Conservation (phyloP, 2,888 invertebrate species). For the Subacronicta megacephala region DNA sequence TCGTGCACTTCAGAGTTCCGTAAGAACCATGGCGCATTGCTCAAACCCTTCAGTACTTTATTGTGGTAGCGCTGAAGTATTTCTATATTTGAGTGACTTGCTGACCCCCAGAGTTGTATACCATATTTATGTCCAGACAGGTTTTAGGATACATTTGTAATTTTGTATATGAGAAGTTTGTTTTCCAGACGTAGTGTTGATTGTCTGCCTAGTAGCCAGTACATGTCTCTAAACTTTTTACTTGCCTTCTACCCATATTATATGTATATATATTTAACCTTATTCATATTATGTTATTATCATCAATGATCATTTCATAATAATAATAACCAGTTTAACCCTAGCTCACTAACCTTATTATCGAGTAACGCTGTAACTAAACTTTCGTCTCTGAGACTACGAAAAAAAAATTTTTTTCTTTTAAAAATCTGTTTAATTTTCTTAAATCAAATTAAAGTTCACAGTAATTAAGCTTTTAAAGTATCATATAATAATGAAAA, state of each 20-base stretch:
- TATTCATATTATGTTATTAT: too few relatives aligned
- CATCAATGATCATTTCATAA: too few relatives aligned
- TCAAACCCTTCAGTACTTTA: background rate
- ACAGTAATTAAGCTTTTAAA: slow-evolving; percentile 11
- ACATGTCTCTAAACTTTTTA: background rate
- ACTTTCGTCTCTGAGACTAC: too few relatives aligned
- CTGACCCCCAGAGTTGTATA: background rate
- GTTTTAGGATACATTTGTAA: background rate
- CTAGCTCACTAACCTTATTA: too few relatives aligned
- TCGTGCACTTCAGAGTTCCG: background rate
- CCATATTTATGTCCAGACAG: background rate
- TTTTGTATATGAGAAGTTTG: background rate
- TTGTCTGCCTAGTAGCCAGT: background rate
- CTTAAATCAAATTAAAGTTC: too few relatives aligned
- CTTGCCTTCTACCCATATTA: too few relatives aligned
- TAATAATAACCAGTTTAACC: too few relatives aligned
- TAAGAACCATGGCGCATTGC: background rate
- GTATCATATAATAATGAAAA: slow-evolving; percentile 15
- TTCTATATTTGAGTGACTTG: background rate
- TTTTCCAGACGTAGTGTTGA: background rate
- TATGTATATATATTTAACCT: too few relatives aligned
- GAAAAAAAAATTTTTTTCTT: too few relatives aligned
- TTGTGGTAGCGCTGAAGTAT: background rate
- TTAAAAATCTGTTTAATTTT: too few relatives aligned
- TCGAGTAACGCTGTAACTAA: too few relatives aligned